A percentile compares a stretch with the other conserved stretches of the same genome.
Conservation (phyloP, 2,797 vertebrate species). For the Zenarchopterus dispar region DNA sequence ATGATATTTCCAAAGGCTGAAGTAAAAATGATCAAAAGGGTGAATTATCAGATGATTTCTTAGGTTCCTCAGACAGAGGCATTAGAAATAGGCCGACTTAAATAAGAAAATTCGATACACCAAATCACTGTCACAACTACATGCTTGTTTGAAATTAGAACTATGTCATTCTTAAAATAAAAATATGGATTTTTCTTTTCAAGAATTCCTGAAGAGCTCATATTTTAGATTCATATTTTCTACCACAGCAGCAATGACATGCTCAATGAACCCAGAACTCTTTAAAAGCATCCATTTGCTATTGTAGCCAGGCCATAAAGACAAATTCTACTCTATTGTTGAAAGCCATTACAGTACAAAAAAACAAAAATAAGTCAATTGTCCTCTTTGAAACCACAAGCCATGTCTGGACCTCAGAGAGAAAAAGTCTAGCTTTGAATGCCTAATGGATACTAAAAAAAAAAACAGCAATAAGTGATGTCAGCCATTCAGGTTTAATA, state of each 20-base stretch:
- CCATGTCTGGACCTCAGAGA: constrained; percentile 31
- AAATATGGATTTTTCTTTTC: neutral
- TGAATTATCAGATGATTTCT: constrained; percentile 56
- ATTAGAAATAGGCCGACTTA: constrained; percentile 4
- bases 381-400: constrained; percentile 46
- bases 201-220: constrained; percentile 36
- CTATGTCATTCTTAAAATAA: neutral
- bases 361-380: constrained; percentile 38
- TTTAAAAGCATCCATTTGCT: constrained; percentile 36
- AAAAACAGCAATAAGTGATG: constrained; percentile 34
- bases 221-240: neutral
- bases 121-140: neutral
- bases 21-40: constrained; percentile 51
- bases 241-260: constrained; percentile 10
- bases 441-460: constrained; percentile 45
- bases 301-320: constrained; percentile 31
- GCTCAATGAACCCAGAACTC: constrained; percentile 40
- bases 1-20: constrained; percentile 47
- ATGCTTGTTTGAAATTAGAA: neutral
- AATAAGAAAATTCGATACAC: neutral
- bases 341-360: constrained; percentile 33
- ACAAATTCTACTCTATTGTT: constrained; percentile 47
- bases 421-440: constrained; percentile 37
- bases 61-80: constrained; percentile 30
- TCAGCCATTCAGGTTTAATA: constrained; percentile 72